Evolutionary conservation across 2,797 vertebrate species (phyloP).

Genomic region (Iguana delicatissima): DNA sequence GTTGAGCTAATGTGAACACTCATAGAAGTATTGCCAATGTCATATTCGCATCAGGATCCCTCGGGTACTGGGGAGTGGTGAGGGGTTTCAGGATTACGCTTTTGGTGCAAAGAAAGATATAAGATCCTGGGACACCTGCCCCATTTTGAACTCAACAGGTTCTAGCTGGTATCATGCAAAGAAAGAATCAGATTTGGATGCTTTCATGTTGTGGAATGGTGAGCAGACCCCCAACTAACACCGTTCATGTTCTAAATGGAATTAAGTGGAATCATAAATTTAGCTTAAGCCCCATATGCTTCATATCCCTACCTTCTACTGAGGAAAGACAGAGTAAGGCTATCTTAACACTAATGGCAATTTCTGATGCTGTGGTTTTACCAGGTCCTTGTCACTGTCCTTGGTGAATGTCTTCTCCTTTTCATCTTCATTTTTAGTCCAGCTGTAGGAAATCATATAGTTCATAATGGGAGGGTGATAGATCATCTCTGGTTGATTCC

Average conservation of each 20-base stretch:
- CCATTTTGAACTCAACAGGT: constrained; percentile 32
- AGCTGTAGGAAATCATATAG: constrained; percentile 97
- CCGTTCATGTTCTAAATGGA: constrained; percentile 35
- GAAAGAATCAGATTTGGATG: constrained; percentile 52
- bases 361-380: constrained; percentile 76
- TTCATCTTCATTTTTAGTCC: constrained; percentile 94
- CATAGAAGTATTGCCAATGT: constrained; percentile 17
- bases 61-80: constrained; percentile 24
- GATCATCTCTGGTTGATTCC: constrained; percentile 90
- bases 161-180: constrained; percentile 47
- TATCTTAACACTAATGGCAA: constrained; percentile 51
- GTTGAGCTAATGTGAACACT: constrained; percentile 21
- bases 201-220: constrained; percentile 9
- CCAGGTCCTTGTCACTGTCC: constrained; percentile 93
- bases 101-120: constrained; percentile 46
- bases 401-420: constrained; percentile 95
- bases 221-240: constrained; percentile 11
- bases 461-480: constrained; percentile 96
- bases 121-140: constrained; percentile 51
- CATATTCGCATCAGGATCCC: constrained; percentile 26
- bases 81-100: constrained; percentile 24
- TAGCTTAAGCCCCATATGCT: constrained; percentile 28
- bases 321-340: constrained; percentile 44
- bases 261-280: constrained; percentile 13
- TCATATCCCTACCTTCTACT: constrained; percentile 32